Conservation (phyloP, 2,888 invertebrate genomes). For the Dyspetes luteomarginatus region DNA sequence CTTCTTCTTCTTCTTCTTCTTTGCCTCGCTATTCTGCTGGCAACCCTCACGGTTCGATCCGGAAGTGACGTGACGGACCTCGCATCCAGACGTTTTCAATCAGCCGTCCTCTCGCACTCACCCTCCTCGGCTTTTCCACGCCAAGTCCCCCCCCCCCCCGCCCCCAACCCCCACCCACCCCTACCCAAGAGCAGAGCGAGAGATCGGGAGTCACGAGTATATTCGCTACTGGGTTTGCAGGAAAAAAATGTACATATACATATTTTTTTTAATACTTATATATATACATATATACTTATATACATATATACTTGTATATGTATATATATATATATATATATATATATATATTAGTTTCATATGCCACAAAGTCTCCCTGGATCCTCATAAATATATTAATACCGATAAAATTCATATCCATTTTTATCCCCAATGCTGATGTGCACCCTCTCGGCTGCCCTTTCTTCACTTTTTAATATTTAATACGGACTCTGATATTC, state of each 20-base stretch:
- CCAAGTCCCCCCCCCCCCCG: neutral
- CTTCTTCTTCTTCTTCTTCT: slow-evolving; percentile 22
- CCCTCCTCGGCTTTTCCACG: slow-evolving; percentile 1
- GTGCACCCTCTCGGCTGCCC: neutral
- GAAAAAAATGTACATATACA: no score
- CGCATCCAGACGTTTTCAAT: slow-evolving; percentile 68
- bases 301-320: no score
- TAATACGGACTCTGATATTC: neutral
- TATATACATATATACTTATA: no score
- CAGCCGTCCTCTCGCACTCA: slow-evolving; percentile 45
- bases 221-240: slow-evolving; percentile 35
- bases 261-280: no score
- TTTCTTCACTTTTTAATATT: slow-evolving; percentile 22
- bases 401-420: neutral
- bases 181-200: neutral
- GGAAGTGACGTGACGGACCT: slow-evolving; percentile 69
- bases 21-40: slow-evolving; percentile 60
- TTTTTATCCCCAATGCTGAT: slow-evolving; percentile 16
- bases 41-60: slow-evolving; percentile 57
- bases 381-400: slow-evolving; percentile 42
- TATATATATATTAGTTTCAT: slow-evolving; percentile 10
- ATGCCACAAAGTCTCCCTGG: neutral
- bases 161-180: neutral
- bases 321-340: no score
- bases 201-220: slow-evolving; percentile 33